phyloP scores from a whole-genome alignment of 2,113 vertebrate species.

The Nestor notabilis region DNA sequence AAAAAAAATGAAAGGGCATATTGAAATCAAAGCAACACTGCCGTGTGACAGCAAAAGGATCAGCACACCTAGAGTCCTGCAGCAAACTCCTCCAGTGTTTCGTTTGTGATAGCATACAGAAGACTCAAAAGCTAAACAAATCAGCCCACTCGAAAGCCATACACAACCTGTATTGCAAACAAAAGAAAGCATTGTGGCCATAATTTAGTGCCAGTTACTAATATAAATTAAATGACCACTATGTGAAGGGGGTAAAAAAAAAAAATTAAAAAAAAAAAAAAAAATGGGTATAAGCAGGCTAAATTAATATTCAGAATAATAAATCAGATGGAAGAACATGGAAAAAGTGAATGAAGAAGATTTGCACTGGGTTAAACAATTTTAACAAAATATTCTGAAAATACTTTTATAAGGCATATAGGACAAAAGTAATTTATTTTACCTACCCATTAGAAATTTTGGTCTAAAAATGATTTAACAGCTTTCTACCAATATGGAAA shows the following conservation, averaged over 20 bases:
- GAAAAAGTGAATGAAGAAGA: constrained; percentile 31
- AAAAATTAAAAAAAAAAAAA: not conserved
- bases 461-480: not conserved
- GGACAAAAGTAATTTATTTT: not conserved
- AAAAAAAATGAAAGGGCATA: not conserved
- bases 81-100: not conserved
- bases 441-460: not conserved
- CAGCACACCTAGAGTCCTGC: not conserved
- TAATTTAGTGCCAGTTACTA: not conserved
- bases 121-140: not conserved
- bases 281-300: constrained; percentile 21
- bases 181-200: not conserved
- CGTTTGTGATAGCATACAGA: not conserved
- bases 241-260: not conserved
- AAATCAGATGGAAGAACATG: constrained; percentile 49
- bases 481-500: not conserved
- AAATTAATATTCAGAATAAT: constrained; percentile 48
- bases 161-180: not conserved
- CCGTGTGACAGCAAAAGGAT: not conserved
- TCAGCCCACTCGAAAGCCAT: not conserved
- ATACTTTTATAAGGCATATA: not conserved
- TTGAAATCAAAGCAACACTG: not conserved
- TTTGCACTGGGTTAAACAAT: not conserved
- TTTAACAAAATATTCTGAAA: constrained; percentile 12
- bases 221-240: not conserved